A percentile compares a stretch with the other conserved stretches of the same genome.
phyloP scores from a whole-genome alignment of 2,113 vertebrate species.

The Mus spicilegus region DNA sequence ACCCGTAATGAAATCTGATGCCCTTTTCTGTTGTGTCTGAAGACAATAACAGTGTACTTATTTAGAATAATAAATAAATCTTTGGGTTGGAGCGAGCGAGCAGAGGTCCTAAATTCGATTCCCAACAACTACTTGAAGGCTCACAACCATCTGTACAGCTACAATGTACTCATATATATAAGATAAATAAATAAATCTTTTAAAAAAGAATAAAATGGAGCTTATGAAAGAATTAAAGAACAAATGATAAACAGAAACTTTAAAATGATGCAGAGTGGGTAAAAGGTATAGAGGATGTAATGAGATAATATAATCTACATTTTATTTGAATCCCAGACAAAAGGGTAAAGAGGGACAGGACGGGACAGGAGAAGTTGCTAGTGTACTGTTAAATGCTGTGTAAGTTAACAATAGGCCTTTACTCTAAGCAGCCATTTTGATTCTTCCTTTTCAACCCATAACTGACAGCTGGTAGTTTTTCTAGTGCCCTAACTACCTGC shows the following conservation, averaged over 20 bases:
- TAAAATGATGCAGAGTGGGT: background rate
- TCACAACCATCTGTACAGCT: too few relatives aligned
- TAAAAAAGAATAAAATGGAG: background rate
- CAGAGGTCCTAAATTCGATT: too few relatives aligned
- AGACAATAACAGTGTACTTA: too few relatives aligned
- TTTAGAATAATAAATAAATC: too few relatives aligned
- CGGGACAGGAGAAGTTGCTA: background rate
- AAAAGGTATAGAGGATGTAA: background rate
- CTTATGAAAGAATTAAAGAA: background rate
- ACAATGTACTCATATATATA: too few relatives aligned
- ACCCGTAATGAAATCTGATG: too few relatives aligned
- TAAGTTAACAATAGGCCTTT: background rate
- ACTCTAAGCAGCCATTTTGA: background rate
- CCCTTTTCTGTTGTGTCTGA: too few relatives aligned
- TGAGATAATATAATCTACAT: conserved; percentile 23
- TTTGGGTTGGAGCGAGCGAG: too few relatives aligned
- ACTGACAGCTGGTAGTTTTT: background rate
- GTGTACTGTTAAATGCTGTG: background rate
- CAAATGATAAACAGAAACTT: background rate
- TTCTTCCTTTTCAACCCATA: background rate
- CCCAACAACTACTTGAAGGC: too few relatives aligned
- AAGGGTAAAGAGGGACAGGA: background rate
- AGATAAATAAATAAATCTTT: too few relatives aligned
- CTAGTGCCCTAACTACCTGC: background rate
- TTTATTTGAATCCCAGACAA: conserved; percentile 7